These are phyloP conservation scores for Melikaiella ostensackeni DNA, from an alignment of 2,888 invertebrate genomes.

Conservation along the genomic window DNA sequence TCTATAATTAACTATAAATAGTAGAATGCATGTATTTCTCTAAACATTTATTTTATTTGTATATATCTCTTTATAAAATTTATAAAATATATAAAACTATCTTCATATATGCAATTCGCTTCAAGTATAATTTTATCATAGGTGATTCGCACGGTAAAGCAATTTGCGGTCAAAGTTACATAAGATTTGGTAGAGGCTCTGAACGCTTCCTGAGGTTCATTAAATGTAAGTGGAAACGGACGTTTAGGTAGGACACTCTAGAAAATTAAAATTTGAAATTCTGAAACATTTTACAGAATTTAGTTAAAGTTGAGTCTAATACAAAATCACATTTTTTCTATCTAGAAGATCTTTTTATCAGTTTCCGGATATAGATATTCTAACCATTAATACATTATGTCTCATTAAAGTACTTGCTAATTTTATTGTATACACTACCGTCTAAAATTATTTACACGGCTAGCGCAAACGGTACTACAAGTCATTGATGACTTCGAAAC, in stretches of 20 bases:
- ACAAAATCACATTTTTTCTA: too few species aligned
- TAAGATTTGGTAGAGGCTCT: background rate
- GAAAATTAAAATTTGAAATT: too few species aligned
- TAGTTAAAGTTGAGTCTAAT: too few species aligned
- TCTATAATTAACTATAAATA: background rate
- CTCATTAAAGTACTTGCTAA: background rate
- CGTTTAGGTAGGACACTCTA: background rate
- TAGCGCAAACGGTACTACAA: too few species aligned
- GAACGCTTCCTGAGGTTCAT: conserved; percentile 12
- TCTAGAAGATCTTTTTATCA: too few species aligned
- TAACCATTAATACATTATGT: too few species aligned
- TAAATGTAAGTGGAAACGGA: conserved; percentile 10
- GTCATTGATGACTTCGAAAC: too few species aligned
- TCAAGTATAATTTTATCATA: background rate
- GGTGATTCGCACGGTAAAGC: conserved; percentile 8
- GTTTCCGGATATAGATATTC: too few species aligned
- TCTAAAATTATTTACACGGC: too few species aligned
- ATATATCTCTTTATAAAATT: too few species aligned
- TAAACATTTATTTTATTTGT: background rate
- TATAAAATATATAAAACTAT: too few species aligned
- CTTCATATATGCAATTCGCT: background rate
- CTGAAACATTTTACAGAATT: too few species aligned
- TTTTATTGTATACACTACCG: background rate
- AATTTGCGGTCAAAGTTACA: conserved; percentile 13
- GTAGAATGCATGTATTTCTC: background rate